Evolutionary conservation across 2,113 vertebrate genomes (phyloP).

Genomic region (Edolisoma coerulescens): DNA sequence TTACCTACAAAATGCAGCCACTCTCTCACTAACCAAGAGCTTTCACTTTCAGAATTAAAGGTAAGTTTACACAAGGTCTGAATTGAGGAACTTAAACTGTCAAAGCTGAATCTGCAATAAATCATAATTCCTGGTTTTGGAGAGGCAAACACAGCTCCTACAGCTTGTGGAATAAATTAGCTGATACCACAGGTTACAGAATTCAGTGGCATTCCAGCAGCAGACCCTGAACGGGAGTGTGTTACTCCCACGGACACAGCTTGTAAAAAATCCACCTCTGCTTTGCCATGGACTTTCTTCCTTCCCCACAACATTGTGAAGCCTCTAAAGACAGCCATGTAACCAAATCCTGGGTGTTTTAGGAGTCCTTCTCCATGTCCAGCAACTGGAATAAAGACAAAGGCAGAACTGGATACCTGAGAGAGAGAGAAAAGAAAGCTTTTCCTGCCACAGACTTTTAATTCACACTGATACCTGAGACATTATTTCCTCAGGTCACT

Average conservation of each 20-base stretch:
- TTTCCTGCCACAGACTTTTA: conserved; percentile 20
- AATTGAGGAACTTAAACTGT: not conserved
- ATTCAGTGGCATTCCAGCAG: not conserved
- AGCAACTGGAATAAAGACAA: conserved; percentile 21
- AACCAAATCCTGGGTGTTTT: conserved; percentile 41
- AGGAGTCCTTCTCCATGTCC: not conserved
- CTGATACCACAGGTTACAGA: not conserved
- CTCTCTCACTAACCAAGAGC: not conserved
- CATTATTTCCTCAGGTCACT: conserved; percentile 38
- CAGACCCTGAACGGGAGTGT: not conserved
- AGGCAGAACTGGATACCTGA: conserved; percentile 40
- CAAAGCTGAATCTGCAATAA: not conserved
- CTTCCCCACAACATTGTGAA: not conserved
- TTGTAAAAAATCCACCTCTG: not conserved
- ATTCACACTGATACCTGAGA: conserved; percentile 42
- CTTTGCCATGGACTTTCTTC: not conserved
- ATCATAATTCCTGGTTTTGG: not conserved
- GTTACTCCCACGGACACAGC: not conserved
- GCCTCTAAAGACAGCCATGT: not conserved
- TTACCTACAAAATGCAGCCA: not conserved
- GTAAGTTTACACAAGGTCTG: not conserved
- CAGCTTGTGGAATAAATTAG: not conserved
- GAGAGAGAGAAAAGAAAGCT: conserved; percentile 46
- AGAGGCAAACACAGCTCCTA: not conserved
- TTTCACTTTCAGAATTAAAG: not conserved